phyloP scores from a whole-genome alignment of 1,140 invertebrate species.

The Ceratosolen solmsi region DNA sequence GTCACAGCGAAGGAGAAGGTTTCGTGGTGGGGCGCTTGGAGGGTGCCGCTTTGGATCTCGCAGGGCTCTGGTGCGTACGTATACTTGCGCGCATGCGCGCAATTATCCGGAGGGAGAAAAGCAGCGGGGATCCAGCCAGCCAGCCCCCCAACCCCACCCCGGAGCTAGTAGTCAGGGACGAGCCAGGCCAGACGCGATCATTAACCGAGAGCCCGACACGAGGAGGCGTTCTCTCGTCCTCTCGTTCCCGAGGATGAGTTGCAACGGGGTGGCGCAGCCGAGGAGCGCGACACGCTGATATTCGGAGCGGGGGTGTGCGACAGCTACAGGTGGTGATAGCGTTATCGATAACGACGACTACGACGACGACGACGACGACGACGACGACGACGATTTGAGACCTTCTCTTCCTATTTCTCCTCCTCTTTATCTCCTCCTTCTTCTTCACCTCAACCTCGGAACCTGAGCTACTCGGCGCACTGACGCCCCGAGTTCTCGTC shows the following conservation, averaged over 20 bases:
- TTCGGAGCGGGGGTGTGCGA: too few relatives aligned
- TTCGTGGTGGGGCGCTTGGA: too few relatives aligned
- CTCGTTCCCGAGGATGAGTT: too few relatives aligned
- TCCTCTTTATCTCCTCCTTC: neutral
- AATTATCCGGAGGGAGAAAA: neutral
- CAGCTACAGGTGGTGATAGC: neutral
- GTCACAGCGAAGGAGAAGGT: too few relatives aligned
- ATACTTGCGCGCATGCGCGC: neutral
- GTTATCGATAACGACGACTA: neutral
- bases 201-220: neutral
- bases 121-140: too few relatives aligned
- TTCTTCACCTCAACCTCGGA: neutral
- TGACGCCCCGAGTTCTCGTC: neutral
- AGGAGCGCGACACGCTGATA: too few relatives aligned
- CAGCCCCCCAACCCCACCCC: neutral
- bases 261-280: neutral
- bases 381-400: neutral
- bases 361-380: neutral
- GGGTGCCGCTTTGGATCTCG: too few relatives aligned
- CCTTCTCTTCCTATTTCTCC: neutral
- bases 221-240: neutral
- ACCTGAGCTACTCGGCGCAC: neutral
- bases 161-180: slow-evolving; percentile 35
- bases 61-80: neutral
- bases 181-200: slow-evolving; percentile 36